Base-by-base conservation (phyloP, 2,888 invertebrate genomes). In the Leptopilina syphax region DNA sequence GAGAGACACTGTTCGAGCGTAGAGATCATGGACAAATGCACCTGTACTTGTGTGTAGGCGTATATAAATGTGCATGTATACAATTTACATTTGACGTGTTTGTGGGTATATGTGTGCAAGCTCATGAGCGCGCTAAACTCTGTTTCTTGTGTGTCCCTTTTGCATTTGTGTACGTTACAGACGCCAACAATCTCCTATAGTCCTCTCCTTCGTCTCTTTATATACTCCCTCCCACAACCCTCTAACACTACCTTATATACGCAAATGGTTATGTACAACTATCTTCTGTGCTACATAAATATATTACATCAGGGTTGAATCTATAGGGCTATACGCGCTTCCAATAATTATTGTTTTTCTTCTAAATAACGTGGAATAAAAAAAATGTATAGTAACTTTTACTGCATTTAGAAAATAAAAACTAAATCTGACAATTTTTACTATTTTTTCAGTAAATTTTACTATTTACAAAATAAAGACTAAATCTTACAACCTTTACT, bases 11-110 rank as follows among this genome's bases (percentile, higher is more conserved):
- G 90, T 34, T 77, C 77, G 79, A 82, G 85, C 86, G 47, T 10
- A 85, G 86, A 84, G 85, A 87, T 88, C 86, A 88, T 87, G 87
- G 85, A 86, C 89, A 90, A 90, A 89, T 90, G 90, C 89, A 89
- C 85, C 86, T 85, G 79, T 83, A 80, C 83, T 60, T 83, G 84
- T 80, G 84, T 84, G 84, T 83, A 80, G 84, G 85, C 83, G 82
- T 83, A 84, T 80, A 82, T 47, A 47, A 9, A 47, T 47, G 9
- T 47, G 9, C 9, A 47, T 6, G 47, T 47, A 6, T 84, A 84
- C 82, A 73, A 68, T 77, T 67, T 77, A 60, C 66, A 76, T 34
- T 73, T 78, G 79, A 57, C 78, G 68, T 80, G 78, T 70, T 34
- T 34, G 34, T 34, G 34, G 3, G 34, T 4, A 4, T 34, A 0